Conservation (phyloP, 2,797 vertebrate genomes). For the Dryobates pubescens region DNA sequence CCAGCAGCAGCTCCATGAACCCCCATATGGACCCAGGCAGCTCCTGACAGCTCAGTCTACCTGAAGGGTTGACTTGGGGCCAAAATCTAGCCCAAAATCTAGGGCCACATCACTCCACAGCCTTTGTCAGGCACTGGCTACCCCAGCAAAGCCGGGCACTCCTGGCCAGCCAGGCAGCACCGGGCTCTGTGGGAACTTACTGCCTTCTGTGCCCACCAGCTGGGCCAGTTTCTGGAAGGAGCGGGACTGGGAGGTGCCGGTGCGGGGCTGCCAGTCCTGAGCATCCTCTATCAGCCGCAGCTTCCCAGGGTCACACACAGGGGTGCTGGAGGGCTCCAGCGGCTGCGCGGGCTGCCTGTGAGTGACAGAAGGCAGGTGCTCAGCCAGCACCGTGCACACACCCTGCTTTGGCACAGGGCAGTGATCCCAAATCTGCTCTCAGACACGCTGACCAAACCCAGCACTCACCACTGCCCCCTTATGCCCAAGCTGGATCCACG, state of each 20-base stretch:
- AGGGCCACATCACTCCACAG: not conserved
- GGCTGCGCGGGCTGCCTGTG: not conserved
- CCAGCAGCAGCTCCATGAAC: rapidly evolving
- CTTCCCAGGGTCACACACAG: conserved; percentile 90
- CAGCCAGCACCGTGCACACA: not conserved
- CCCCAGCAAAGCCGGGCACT: rapidly evolving
- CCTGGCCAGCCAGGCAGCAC: not conserved
- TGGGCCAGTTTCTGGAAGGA: conserved; percentile 95
- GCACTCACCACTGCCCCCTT: conserved; percentile 6
- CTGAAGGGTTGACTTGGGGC: rapidly evolving
- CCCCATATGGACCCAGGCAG: rapidly evolving
- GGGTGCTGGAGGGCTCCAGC: conserved; percentile 66
- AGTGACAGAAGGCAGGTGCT: conserved; percentile 13
- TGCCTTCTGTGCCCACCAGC: conserved; percentile 94
- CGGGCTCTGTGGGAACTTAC: conserved; percentile 81
- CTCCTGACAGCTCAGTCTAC: not conserved
- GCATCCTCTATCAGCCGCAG: conserved; percentile 92
- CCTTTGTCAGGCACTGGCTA: not conserved
- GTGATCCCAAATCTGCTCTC: not conserved
- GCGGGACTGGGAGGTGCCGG: conserved; percentile 92
- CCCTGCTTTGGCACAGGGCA: not conserved
- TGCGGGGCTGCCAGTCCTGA: conserved; percentile 93
- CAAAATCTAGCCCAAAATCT: not conserved
- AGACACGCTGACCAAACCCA: rapidly evolving
- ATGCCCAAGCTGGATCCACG: not conserved